Evolutionary conservation across 1,140 invertebrate species (phyloP), one percentile per base, ranked within the genome.

Genomic region (Bombus affinis): DNA sequence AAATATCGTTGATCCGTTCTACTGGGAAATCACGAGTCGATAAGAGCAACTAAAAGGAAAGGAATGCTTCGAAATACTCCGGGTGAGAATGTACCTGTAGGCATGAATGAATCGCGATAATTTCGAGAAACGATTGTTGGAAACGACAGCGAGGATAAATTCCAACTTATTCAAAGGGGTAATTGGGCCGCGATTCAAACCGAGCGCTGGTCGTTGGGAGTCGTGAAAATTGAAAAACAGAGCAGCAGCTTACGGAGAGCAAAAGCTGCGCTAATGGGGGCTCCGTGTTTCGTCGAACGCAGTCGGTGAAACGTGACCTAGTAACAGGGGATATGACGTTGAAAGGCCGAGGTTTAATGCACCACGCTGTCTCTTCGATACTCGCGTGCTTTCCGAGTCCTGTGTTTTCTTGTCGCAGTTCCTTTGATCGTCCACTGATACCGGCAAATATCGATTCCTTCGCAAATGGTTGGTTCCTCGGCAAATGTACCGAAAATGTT

Each of bases 281-380:
- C 39, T 68, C 35, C 15, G 47, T n/a, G 68, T 81, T 53, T 18
- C 39, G 72, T 75, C 15, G 44, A 83, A 37, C 35, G 13, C 35
- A 39, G 44, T 68, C 44, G 32, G 1, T 57, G 74, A 76, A 68
- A 68, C 73, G 73, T 70, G 81, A 83, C 82, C 82, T 35, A 83
- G 82, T 68, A 78, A 83, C 47, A 28, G 28, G 6, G 22, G 37
- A 77, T 44, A 65, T 22, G 32, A 9, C 44, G 6, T 22, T 32
- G 25, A 83, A 70, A 70, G 22, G 35, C 35, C 62, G 65, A n/a
- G 81, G 28, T 81, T 53, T 71, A 57, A 72, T 32, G 32, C 68
- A 22, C 37, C 68, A 39, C 42, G 47, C 15, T 22, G 66, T 37
- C 32, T 37, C 71, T 82, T 75, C 37, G 59, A n/a, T 44, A 6